These are phyloP conservation scores for Taeniopygia guttata DNA, from an alignment of 2,797 vertebrate species.

Conservation along the genomic window DNA sequence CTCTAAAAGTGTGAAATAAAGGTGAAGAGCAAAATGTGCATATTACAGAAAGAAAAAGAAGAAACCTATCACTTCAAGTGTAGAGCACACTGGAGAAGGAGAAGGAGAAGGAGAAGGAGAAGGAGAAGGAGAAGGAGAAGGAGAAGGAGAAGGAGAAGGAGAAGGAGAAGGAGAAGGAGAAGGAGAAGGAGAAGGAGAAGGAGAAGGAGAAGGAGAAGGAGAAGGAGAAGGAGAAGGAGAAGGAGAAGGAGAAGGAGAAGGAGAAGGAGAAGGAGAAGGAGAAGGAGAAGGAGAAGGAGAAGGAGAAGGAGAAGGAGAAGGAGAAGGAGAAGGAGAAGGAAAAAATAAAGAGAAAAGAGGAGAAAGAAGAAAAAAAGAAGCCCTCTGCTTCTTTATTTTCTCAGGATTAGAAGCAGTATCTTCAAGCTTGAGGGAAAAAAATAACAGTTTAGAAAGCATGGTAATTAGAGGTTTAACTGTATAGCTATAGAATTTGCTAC, in stretches of 20 bases:
- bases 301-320: background rate
- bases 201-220: background rate
- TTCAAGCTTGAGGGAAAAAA: background rate
- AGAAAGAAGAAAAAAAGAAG: no score
- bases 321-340: background rate
- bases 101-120: background rate
- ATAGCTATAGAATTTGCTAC: background rate
- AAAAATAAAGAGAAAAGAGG: rapidly evolving
- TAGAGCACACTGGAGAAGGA: background rate
- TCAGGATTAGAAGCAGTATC: background rate
- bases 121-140: background rate
- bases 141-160: background rate
- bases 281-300: background rate
- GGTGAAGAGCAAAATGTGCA: background rate
- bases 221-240: no score
- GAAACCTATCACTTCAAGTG: background rate
- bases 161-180: background rate
- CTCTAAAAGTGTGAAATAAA: background rate
- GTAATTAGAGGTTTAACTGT: background rate
- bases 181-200: background rate
- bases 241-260: background rate
- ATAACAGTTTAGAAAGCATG: background rate
- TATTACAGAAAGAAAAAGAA: background rate
- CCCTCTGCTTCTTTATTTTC: background rate
- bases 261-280: background rate